Evolutionary conservation across 1,140 invertebrate genomes (phyloP), one percentile per base, ranked within the genome.

Genomic region (Ceratosolen solmsi): DNA sequence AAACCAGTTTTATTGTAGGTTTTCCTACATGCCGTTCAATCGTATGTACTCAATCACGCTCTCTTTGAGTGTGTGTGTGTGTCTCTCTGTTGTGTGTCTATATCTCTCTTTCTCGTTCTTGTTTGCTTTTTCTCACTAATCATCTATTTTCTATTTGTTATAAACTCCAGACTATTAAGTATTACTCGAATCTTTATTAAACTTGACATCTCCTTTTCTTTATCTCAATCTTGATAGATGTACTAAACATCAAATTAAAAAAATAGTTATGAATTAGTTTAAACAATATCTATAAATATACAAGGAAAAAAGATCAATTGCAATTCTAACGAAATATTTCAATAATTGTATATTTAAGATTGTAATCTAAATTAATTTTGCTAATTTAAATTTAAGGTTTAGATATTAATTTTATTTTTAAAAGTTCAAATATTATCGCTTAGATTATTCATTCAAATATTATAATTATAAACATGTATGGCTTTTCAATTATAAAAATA

Each of bases 1-100:
- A 56, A 79, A 79, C 77, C 68, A 80, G 78, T 80, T 80, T 80
- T 80, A 60, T 25, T 80, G 38, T 30, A 1, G 15, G 38, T 72
- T 72, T 80, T 79, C 68, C 51, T 51, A 33, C 49, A 63, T 25
- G 36, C 20, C 2, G 33, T 49, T 46, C 41, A 46, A 46, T 13
- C 41, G 41, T 13, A 13, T 46, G 41, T 46, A 46, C 41, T 46
- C 13, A 8, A 46, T 74, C 46, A 33, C 15, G 33, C 25, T 56
- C 17, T 74, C 5, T 74, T 30, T 58, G 30, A 11, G 36, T 36
- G 49, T 51, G 15, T 51, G 8, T 36, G 25, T 51, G 30, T 36
- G n/a, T 63, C 68, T 11, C 30, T 38, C n/a, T 63, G 22, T 27
- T 65, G 38, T 15, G 46, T 49, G 65, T 58, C 36, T 58, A 5